Percentiles rank a stretch among this genome's conserved stretches.
Conservation (phyloP, 2,888 invertebrate species). For the Agrotis ipsilon region DNA sequence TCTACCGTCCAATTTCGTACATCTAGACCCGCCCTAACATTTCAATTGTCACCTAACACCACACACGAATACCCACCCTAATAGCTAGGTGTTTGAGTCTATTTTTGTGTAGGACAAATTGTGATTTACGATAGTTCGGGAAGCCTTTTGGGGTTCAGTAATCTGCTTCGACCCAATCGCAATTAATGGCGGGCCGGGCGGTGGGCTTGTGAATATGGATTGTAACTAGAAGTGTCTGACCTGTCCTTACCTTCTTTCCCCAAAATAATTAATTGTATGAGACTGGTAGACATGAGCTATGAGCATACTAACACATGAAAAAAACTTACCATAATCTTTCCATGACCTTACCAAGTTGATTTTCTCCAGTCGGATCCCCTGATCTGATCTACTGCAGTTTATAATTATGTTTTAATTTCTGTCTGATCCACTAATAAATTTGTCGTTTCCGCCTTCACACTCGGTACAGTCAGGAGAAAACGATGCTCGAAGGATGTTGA, state of each 20-base stretch:
- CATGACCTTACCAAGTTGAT: neutral
- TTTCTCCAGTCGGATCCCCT: too few species aligned
- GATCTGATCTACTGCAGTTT: too few species aligned
- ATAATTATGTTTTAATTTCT: too few species aligned
- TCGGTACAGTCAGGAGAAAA: too few species aligned
- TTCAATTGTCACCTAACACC: conserved; percentile 77
- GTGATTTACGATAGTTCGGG: conserved; percentile 82
- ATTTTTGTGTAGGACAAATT: conserved; percentile 65
- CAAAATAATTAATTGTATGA: neutral
- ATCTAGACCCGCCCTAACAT: conserved; percentile 68
- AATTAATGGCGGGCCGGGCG: conserved; percentile 85
- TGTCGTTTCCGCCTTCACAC: too few species aligned
- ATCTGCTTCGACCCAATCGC: conserved; percentile 86
- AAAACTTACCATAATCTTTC: neutral
- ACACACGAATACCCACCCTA: conserved; percentile 72
- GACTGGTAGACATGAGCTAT: neutral
- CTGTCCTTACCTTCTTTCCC: conserved; percentile 17
- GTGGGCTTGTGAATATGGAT: conserved; percentile 71
- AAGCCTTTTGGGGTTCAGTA: conserved; percentile 83
- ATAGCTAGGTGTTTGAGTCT: conserved; percentile 61
- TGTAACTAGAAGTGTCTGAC: conserved; percentile 54
- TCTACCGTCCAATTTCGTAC: conserved; percentile 75
- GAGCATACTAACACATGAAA: neutral
- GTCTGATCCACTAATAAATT: too few species aligned
- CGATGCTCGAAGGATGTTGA: neutral